phyloP scores from a whole-genome alignment of 2,888 invertebrate species.

The Aricia artaxerxes region DNA sequence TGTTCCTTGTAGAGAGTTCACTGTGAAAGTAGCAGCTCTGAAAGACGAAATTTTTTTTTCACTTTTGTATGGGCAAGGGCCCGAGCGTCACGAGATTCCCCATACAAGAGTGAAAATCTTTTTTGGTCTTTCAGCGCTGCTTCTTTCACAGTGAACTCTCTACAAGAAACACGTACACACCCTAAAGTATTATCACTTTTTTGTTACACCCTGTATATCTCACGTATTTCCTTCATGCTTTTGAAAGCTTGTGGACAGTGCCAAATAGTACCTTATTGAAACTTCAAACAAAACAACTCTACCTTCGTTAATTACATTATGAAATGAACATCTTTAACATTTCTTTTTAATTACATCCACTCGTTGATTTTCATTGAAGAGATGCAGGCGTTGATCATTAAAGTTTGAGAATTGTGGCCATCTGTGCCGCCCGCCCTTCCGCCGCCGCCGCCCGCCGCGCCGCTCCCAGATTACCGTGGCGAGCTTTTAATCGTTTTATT shows the following conservation, averaged over 20 bases:
- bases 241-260: neutral
- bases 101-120: too few relatives aligned
- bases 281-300: neutral
- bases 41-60: too few relatives aligned
- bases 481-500: constrained; percentile 80
- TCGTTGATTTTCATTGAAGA: constrained; percentile 60
- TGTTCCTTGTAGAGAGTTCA: too few relatives aligned
- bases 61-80: too few relatives aligned
- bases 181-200: too few relatives aligned
- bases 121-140: too few relatives aligned
- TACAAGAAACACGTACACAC: too few relatives aligned
- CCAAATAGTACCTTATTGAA: neutral
- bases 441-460: constrained; percentile 63
- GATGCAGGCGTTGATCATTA: constrained; percentile 71
- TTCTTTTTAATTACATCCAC: constrained; percentile 15
- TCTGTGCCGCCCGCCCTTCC: constrained; percentile 72
- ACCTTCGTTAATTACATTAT: constrained; percentile 9
- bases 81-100: too few relatives aligned
- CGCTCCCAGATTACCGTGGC: constrained; percentile 76
- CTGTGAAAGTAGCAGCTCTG: too few relatives aligned
- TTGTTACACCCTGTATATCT: neutral
- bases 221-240: neutral
- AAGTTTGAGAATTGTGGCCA: constrained; percentile 77
- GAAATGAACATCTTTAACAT: neutral
- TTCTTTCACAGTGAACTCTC: too few relatives aligned